Evolutionary conservation across 2,113 vertebrate genomes (phyloP), one percentile per base, ranked within the genome.

Genomic region (Psilopsiagon aymara): DNA sequence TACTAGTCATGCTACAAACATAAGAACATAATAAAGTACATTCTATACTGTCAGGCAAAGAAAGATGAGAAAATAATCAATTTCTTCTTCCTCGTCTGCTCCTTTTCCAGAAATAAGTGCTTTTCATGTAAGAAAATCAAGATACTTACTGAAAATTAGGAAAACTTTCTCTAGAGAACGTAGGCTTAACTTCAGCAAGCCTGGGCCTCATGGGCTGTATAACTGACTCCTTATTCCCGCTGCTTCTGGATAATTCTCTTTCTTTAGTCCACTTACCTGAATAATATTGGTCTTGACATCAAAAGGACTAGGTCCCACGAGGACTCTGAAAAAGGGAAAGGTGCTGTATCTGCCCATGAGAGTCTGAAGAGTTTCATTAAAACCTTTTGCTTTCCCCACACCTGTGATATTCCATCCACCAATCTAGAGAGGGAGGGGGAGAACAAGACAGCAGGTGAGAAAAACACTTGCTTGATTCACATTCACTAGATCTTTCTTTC

Each of bases 261-360:
- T 83, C 21, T 53, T 53, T 66, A 52, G n/a, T 23, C 35, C 17
- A 81, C 96, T 97, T 90, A 98, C 98, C 98, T 98, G 98, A 79
- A 97, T 98, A 55, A 94, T 91, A 76, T 97, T 97, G 8, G 7
- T 79, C 75, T 97, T 86, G 20, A 81, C 91, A 90, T 98, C 97
- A 47, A 68, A 94, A 24, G 97, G 97, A 95, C 97, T 98, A 92
- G 97, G 98, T 67, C 97, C 98, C 82, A 99, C 97, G 28, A 95
- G 97, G 63, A 99, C 97, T 95, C 87, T 99, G 97, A 99, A 99
- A 97, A 99, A 99, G 6, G 99, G 99, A 85, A 99, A 99, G 33
- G 99, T 98, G 86, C 75, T 97, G 49, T 99, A 99, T 86, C 97
- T 98, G 92, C 98, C 98, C 99, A 99, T 99, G 63, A 99, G 96